These are phyloP conservation scores for Bubo bubo DNA, from an alignment of 2,113 vertebrate species.

Conservation along the genomic window DNA sequence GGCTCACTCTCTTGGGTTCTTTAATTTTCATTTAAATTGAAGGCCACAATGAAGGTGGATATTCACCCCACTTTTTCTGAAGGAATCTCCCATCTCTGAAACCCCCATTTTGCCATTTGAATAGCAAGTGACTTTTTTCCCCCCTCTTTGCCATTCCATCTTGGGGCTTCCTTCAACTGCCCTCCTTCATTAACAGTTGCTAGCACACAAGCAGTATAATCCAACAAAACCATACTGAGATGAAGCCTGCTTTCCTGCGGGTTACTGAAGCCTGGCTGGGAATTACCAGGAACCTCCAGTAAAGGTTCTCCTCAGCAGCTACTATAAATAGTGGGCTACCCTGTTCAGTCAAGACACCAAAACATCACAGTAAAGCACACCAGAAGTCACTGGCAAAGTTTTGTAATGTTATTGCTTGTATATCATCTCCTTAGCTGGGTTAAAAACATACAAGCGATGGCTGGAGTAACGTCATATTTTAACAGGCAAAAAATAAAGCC, in stretches of 20 bases:
- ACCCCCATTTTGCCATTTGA: not conserved
- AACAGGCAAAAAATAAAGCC: not conserved
- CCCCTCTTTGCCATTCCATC: not conserved
- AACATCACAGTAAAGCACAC: not conserved
- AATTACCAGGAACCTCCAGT: not conserved
- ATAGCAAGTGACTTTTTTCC: not conserved
- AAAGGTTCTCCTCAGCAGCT: not conserved
- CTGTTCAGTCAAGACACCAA: not conserved
- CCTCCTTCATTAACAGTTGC: not conserved
- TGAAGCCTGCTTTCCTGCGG: not conserved
- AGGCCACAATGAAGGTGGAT: not conserved
- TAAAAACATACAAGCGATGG: not conserved
- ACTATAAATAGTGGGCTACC: not conserved
- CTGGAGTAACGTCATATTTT: rapidly evolving
- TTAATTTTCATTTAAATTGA: not conserved
- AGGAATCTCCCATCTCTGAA: not conserved
- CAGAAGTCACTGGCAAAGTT: not conserved
- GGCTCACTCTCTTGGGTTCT: not conserved
- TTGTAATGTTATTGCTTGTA: not conserved
- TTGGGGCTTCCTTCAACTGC: not conserved
- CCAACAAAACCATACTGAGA: not conserved
- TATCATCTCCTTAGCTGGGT: not conserved
- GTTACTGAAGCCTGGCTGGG: not conserved
- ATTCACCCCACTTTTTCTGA: not conserved
- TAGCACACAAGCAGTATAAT: not conserved